A percentile compares a stretch with the other conserved stretches of the same genome.
phyloP scores from a whole-genome alignment of 2,797 vertebrate species.

The Aplochiton taeniatus region DNA sequence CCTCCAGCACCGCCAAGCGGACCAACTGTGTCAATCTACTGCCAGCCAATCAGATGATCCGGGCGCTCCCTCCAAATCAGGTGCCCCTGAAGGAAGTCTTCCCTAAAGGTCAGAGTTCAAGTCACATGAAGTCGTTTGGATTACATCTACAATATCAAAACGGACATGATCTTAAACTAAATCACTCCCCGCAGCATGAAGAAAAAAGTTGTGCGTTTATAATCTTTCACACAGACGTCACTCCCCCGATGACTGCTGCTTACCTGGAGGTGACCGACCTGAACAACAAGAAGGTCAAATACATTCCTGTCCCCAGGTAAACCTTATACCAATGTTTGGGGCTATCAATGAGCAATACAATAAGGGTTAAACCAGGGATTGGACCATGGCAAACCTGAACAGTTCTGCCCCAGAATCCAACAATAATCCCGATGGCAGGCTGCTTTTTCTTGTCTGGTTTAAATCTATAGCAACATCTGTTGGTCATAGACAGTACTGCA shows the following conservation, averaged over 20 bases:
- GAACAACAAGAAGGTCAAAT: conserved; percentile 92
- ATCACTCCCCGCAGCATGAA: too few species aligned
- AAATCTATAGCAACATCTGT: conserved; percentile 26
- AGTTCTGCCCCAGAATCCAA: too few species aligned
- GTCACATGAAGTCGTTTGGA: neutral
- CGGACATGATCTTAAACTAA: too few species aligned
- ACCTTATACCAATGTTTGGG: neutral
- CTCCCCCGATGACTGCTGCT: conserved; percentile 84
- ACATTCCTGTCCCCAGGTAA: conserved; percentile 93
- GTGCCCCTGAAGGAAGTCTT: conserved; percentile 91
- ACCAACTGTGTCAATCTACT: conserved; percentile 84
- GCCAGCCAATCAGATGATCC: conserved; percentile 87
- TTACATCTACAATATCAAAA: too few species aligned
- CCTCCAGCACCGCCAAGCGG: conserved; percentile 71
- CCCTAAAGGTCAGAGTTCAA: conserved; percentile 84
- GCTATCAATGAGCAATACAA: neutral
- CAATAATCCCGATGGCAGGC: too few species aligned
- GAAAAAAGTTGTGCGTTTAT: too few species aligned
- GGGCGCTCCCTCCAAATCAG: conserved; percentile 84
- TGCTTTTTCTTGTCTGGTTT: conserved; percentile 3
- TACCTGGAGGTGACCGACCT: conserved; percentile 96
- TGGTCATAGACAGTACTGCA: conserved; percentile 22
- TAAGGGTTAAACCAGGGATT: too few species aligned
- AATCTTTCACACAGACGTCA: conserved; percentile 75
- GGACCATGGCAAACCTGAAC: too few species aligned